Base-by-base conservation (phyloP, 2,888 invertebrate genomes). In the Tethea ocularis region DNA sequence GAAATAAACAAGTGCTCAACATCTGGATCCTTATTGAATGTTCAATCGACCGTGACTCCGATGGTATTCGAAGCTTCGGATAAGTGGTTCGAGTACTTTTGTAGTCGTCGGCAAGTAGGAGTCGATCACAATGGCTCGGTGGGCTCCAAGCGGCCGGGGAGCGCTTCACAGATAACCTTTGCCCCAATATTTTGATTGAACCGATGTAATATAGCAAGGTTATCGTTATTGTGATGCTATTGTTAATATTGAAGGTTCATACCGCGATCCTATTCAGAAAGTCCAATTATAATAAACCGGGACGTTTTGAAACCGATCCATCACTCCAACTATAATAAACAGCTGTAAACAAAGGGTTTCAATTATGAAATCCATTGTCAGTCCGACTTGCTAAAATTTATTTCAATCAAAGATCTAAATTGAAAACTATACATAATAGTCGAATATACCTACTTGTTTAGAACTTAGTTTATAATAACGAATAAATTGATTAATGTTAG, bases 121-220 rank as follows among this genome's bases (percentile, higher is more conserved):
- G 63, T 66, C 62, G 75, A 77, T 69, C 74, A 86, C 83, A 84
- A 84, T 82, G 69, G 75, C 60, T 58, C 58, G 33, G 63, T 65
- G 71, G 71, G 74, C 75, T 66, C 61, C 58, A 66, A 58, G 62
- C 68, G 59, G 66, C 69, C 71, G 68, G 66, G 66, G 72, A 71
- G 64, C 61, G 66, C 68, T 75, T 68, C 76, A 63, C 62, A 78
- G 78, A 84, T 89, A 90, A 91, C 89, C 90, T 90, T 87, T 89
- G 81, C 65, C 80, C 83, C 84, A 84, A 87, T 89, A 86, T 87
- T 89, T 84, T 86, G 86, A 89, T 87, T 86, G 84, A 86, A 86
- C 78, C 78, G 79, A 82, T 79, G 78, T 82, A 81, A 83, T 83
- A 84, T 72, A 71, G 76, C 86, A 88, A 91, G 90, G 91, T 82